A percentile compares a stretch with the other conserved stretches of the same genome.
phyloP scores from a whole-genome alignment of 2,113 vertebrate species.

The Eublepharis macularius region DNA sequence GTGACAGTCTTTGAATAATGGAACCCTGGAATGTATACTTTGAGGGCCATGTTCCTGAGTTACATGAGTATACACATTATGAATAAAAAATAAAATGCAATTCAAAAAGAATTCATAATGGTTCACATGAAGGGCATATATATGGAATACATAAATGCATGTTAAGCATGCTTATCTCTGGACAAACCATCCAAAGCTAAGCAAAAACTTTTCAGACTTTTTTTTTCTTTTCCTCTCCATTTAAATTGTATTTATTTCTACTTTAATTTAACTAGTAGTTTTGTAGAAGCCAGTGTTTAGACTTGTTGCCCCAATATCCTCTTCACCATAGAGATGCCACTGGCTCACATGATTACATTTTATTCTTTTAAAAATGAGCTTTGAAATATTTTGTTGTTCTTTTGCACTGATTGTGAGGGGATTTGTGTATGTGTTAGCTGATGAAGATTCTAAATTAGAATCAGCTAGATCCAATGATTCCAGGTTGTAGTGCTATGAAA shows the following conservation, averaged over 20 bases:
- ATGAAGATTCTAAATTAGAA: neutral
- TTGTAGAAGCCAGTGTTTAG: neutral
- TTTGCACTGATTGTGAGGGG: neutral
- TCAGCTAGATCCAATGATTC: neutral
- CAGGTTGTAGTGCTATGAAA: conserved; percentile 8
- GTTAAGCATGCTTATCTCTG: neutral
- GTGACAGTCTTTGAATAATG: neutral
- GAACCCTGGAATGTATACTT: conserved; percentile 3
- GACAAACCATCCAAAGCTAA: neutral
- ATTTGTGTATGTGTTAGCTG: neutral
- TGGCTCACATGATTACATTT: neutral
- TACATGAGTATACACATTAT: neutral
- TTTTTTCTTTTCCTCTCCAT: neutral
- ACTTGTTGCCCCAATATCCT: neutral
- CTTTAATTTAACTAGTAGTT: neutral
- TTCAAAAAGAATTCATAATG: neutral
- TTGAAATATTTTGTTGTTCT: neutral
- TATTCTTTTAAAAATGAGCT: neutral
- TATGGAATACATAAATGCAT: conserved; percentile 10
- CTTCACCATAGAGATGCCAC: neutral
- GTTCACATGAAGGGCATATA: neutral
- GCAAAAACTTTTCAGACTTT: conserved; percentile 10
- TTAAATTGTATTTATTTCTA: neutral
- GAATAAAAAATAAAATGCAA: neutral
- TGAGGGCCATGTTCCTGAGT: conserved; percentile 12